Conservation (phyloP, 2,888 invertebrate species). For the Nomada goodeniana region DNA sequence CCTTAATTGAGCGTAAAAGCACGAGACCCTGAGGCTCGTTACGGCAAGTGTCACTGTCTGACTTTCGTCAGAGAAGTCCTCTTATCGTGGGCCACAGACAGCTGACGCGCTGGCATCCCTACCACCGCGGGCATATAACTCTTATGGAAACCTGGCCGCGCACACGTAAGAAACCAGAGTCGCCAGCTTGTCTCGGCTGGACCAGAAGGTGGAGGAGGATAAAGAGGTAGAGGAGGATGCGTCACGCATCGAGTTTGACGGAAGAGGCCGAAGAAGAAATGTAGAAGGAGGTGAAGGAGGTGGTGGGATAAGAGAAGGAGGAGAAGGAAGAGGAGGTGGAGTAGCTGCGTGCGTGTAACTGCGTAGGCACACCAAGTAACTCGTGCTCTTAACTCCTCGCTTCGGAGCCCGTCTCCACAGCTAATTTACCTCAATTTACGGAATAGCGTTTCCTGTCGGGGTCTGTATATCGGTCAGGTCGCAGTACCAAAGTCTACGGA, state of each 20-base stretch:
- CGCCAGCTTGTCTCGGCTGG: constrained; percentile 78
- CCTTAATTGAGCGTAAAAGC: constrained; percentile 54
- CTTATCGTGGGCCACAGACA: constrained; percentile 51
- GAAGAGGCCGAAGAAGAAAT: constrained; percentile 58
- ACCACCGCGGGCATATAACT: constrained; percentile 30
- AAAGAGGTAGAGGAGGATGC: constrained; percentile 66
- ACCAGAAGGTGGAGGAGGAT: constrained; percentile 56
- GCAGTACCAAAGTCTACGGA: constrained; percentile 64
- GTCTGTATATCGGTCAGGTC: constrained; percentile 74
- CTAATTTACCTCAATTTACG: constrained; percentile 82
- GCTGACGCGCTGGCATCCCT: constrained; percentile 52
- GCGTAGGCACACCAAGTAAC: constrained; percentile 78
- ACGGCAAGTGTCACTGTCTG: constrained; percentile 52
- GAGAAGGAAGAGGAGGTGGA: constrained; percentile 40
- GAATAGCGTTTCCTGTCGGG: constrained; percentile 81
- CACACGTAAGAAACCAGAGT: constrained; percentile 70
- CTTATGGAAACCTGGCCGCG: constrained; percentile 65
- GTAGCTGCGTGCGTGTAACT: constrained; percentile 70
- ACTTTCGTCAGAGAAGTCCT: constrained; percentile 44
- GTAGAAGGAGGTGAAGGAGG: constrained; percentile 32
- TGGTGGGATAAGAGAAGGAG: constrained; percentile 20
- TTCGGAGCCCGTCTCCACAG: constrained; percentile 67
- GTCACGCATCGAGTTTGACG: constrained; percentile 73
- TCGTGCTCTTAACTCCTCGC: constrained; percentile 67
- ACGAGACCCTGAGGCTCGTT: constrained; percentile 57